Percentiles rank a stretch among this genome's conserved stretches.
Evolutionary conservation across 2,888 invertebrate genomes (phyloP).

Genomic region (Notodonta dromedarius): DNA sequence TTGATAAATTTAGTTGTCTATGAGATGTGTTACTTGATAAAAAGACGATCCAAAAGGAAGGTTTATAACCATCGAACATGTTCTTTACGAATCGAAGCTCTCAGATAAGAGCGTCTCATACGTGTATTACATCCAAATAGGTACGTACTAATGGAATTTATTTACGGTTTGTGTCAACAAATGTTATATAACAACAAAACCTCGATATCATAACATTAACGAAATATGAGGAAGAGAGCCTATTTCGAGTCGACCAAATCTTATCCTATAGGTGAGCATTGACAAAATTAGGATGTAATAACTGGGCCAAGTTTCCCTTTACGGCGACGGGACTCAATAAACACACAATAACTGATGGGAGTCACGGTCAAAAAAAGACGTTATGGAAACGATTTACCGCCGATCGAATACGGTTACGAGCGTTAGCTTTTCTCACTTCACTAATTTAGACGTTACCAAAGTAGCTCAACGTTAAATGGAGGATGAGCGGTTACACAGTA

Average conservation of each 20-base stretch:
- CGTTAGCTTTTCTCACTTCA: constrained; percentile 81
- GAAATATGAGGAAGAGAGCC: constrained; percentile 62
- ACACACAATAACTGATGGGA: constrained; percentile 73
- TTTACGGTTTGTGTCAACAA: constrained; percentile 43
- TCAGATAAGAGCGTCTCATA: constrained; percentile 2
- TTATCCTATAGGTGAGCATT: constrained; percentile 52
- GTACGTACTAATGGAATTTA: constrained; percentile 8
- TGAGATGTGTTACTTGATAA: constrained; percentile 11
- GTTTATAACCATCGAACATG: constrained; percentile 3
- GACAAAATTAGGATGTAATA: constrained; percentile 67
- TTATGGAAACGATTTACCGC: constrained; percentile 78
- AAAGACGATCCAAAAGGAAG: constrained; percentile 3
- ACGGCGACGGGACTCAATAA: constrained; percentile 64
- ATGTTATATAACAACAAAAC: constrained; percentile 54
- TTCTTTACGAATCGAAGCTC: constrained; percentile 2
- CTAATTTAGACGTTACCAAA: constrained; percentile 82
- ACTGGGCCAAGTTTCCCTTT: constrained; percentile 67
- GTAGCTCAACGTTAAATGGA: constrained; percentile 79
- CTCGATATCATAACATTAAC: constrained; percentile 56
- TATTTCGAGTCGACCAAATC: constrained; percentile 60
- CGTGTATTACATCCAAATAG: background rate
- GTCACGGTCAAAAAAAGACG: constrained; percentile 69
- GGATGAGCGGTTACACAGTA: constrained; percentile 77
- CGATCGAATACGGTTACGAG: constrained; percentile 76
- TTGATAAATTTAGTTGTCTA: constrained; percentile 18